Evolutionary conservation across 2,797 vertebrate species (phyloP), one percentile per base, ranked within the genome.

Genomic region (Diplodus sargus): DNA sequence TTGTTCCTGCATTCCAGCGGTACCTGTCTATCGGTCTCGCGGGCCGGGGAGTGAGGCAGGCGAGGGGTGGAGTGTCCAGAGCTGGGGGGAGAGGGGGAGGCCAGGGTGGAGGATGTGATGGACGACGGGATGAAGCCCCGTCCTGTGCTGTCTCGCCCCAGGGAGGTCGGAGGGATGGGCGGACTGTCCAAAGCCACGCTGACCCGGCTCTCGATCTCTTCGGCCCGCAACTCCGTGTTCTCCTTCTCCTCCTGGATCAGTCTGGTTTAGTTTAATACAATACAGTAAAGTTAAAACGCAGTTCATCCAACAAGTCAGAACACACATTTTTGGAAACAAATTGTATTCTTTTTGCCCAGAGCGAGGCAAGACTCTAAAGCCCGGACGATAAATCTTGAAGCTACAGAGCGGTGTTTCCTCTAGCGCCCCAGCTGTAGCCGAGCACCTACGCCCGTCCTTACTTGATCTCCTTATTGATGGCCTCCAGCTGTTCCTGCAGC

Each of bases 401-500:
- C 11, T 11, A 23, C 45, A 49, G 22, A 56, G 70, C 67, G 42
- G 42, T 45, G 34, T 39, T 39, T 39, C 10, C 34, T 39, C 34
- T 4, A 7, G 34, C 8, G 34, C 34, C 10, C 39, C 9, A 39
- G 39, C 39, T 39, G 39, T 39, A 39, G 39, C 10, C 4, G 34
- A 39, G 34, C 34, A 39, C 34, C 34, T 39, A 39, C 1, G 34
- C 34, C 34, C 34, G 34, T 23, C n/a, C 96, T 93, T 83, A 97
- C 96, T 97, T 97, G 93, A 97, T 97, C 91, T 97, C 96, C 89
- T 97, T 97, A 84, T 97, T 97, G 91, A 97, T 97, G 83, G 96
- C 96, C 86, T 97, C 96, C 89, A 97, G 94, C 93, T 97, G 96
- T 84, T 97, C 94, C 94, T 97, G 97, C 79, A 97, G 95, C 96